Conservation (phyloP, 2,888 invertebrate genomes). For the Agriopis aurantiaria region DNA sequence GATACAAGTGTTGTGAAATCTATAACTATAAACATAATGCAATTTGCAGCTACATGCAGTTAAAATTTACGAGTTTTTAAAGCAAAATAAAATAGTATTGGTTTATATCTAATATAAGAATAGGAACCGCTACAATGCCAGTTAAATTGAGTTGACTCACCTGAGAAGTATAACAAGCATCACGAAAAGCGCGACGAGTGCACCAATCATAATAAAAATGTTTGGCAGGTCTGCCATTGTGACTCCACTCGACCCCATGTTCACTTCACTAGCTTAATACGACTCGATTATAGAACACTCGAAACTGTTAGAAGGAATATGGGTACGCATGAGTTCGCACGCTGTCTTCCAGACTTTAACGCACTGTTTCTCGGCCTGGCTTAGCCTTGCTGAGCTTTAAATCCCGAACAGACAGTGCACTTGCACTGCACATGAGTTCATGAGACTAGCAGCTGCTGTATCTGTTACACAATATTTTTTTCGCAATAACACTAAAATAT, state of each 20-base stretch:
- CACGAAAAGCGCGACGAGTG: slow-evolving; percentile 90
- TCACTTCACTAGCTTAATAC: slow-evolving; percentile 53
- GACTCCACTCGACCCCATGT: slow-evolving; percentile 82
- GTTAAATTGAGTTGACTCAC: slow-evolving; percentile 74
- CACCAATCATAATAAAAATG: slow-evolving; percentile 91
- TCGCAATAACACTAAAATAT: slow-evolving; percentile 58
- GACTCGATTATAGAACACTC: slow-evolving; percentile 58
- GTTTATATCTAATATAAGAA: neutral
- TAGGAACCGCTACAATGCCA: neutral
- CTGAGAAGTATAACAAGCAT: slow-evolving; percentile 92
- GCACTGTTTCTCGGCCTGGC: slow-evolving; percentile 58
- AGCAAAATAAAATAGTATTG: no score
- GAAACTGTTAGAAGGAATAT: slow-evolving; percentile 50
- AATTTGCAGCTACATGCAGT: slow-evolving; percentile 3
- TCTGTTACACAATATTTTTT: slow-evolving; percentile 58
- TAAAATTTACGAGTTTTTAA: neutral
- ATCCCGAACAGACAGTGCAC: slow-evolving; percentile 52
- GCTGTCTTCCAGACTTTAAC: slow-evolving; percentile 58
- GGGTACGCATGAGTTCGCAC: slow-evolving; percentile 67
- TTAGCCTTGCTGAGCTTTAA: slow-evolving; percentile 55
- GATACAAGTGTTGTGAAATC: neutral
- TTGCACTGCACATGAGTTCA: slow-evolving; percentile 22
- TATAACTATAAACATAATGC: neutral
- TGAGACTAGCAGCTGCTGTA: slow-evolving; percentile 43
- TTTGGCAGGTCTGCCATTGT: slow-evolving; percentile 91